Evolutionary conservation across 2,797 vertebrate species (phyloP), one percentile per base, ranked within the genome.

Genomic region (Hylomyscus alleni): DNA sequence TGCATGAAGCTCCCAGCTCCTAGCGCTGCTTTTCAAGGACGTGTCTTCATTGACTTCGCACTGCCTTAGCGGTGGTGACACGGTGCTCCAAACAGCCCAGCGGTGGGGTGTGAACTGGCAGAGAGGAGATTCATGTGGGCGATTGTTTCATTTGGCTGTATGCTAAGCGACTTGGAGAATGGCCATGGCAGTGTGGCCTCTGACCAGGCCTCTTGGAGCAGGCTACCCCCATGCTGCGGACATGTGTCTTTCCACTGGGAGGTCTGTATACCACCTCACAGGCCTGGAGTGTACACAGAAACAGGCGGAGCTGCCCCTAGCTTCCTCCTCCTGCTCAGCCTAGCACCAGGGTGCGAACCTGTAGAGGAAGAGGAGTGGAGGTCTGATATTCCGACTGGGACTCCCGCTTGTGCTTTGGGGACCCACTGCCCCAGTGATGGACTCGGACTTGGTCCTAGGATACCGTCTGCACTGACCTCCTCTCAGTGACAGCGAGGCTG

Each of bases 1-100:
- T 6, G 65, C 47, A 34, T 17, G 47, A 26, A 54, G 47, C 34
- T 89, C 37, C 0, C 1, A 4, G 37, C 37, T 54, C 54, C n/a
- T 7, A 4, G 0, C 0, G 0, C 0, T n/a, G 3, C 19, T 7
- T 72, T 34, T 8, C 56, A 34, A 26, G 1, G 60, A 37, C 10
- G 14, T 4, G 20, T n/a, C 40, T 50, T 62, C 31, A 58, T 89
- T 22, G 15, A 8, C 37, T 22, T 1, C 47, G 4, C 26, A 1
- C 60, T 40, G 34, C 3, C 26, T 40, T 77, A 47, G 37, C 0
- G 0, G 40, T 24, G 12, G 50, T 1, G 8, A 19, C 31, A 20
- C 1, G 3, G 8, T 34, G 20, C 60, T 14, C 29, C 6, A 54
- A 14, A 6, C 52, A 37, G 60, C n/a, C 77, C 76, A 31, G 76